Base-by-base conservation (phyloP, 92 coral and sea anemone genomes). In the Pocillopora meandrina region DNA sequence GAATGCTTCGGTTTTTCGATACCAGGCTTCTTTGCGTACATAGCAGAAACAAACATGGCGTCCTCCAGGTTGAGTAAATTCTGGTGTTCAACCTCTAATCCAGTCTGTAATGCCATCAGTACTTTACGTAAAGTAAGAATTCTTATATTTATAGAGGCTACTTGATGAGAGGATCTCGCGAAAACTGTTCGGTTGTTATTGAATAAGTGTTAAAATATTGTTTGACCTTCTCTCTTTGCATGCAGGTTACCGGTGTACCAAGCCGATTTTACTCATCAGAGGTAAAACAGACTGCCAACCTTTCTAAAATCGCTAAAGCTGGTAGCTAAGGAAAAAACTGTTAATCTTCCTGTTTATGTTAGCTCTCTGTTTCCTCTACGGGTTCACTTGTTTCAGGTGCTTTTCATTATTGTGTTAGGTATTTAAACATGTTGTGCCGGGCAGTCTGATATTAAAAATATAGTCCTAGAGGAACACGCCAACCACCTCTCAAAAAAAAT, bases 181-280 rank as follows among this genome's bases (percentile, higher is more conserved):
- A 35, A 42, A n/a, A 12, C 31, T 34, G 77, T 20, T 17, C 35
- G 59, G 26, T 72, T 71, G 56, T 9, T 9, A 19, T 72, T 20
- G 42, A 42, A 42, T 68, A 56, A 23, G 15, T 9, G 26, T 72
- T 16, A 13, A 77, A 11, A 76, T 34, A 19, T 61, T 66, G 49
- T 65, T 47, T 68, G 57, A 58, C n/a, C 80, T 21, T 83, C 42
- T 75, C 13, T 42, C 52, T 42, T 42, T 33, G 35, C 69, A 35
- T 57, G 20, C 83, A 86, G 90, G 75, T 76, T 81, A 64, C 87
- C 69, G 77, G 76, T 68, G 70, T 14, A 18, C 36, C 65, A 57
- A 71, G 70, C 23, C 87, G 92, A 9, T 60, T 76, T 17, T 90
- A 82, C 82, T 90, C 90, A 34, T 75, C 90, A 69, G 81, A 90